These are phyloP conservation scores for Rutilus rutilus DNA, from an alignment of 2,113 vertebrate species.

Conservation along the genomic window DNA sequence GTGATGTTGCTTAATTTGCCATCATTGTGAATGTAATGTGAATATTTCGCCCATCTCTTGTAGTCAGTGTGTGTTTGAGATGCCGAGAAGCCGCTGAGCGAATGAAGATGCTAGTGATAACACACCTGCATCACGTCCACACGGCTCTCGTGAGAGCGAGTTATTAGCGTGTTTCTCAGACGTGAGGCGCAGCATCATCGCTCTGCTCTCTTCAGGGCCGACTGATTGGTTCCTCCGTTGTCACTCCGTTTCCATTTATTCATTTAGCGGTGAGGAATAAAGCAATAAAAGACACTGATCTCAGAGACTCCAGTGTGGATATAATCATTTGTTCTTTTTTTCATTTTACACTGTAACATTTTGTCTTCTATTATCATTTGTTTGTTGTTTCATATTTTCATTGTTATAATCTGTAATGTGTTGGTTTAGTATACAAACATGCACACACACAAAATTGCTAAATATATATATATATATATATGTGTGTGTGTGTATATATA, in stretches of 20 bases:
- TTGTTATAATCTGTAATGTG: too few relatives aligned
- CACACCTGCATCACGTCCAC: not conserved
- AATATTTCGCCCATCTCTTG: not conserved
- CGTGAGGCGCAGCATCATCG: not conserved
- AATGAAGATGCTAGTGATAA: not conserved
- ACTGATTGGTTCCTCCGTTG: not conserved
- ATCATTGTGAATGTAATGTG: not conserved
- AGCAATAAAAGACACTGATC: not conserved
- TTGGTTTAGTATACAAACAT: too few relatives aligned
- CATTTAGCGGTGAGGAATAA: not conserved
- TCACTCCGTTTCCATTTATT: not conserved
- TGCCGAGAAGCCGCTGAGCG: not conserved
- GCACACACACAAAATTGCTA: too few relatives aligned
- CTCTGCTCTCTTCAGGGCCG: not conserved
- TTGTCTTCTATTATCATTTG: constrained; percentile 13
- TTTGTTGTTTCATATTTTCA: not conserved
- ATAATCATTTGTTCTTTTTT: not conserved
- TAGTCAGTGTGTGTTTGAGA: not conserved
- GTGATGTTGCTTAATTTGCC: not conserved
- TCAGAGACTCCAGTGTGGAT: not conserved
- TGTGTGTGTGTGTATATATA: too few relatives aligned
- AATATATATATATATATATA: too few relatives aligned
- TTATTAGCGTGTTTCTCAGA: not conserved
- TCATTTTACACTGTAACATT: not conserved
- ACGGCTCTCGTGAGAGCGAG: not conserved